Evolutionary conservation across 2,113 vertebrate species (phyloP), one percentile per base, ranked within the genome.

Genomic region (Drymodes brunneopygia): DNA sequence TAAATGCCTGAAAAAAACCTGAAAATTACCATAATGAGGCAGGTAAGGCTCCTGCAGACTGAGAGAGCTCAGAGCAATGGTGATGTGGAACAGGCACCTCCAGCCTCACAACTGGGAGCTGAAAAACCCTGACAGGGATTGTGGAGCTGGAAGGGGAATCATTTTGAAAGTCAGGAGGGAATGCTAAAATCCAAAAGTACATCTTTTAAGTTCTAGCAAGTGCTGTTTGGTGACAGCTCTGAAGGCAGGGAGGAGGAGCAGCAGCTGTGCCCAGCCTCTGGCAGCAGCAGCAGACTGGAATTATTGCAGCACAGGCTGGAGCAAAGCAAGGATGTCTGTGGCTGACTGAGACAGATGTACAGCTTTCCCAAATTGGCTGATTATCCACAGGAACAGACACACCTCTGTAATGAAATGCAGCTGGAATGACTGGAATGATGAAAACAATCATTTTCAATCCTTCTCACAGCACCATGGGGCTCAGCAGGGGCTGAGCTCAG

Each of bases 51-150:
- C 57, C 61, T 50, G 69, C 38, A 79, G 81, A 8, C 24, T 20
- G 3, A 35, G 36, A 62, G 50, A 6, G 29, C 15, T 23, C 19
- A 66, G 25, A 15, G 0, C 47, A 18, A 53, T 1, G 7, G 11
- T 27, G 21, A 53, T 0, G 2, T 1, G 45, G 47, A 57, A 19
- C 31, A 20, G 0, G 11, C 4, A 36, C 7, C 48, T 33, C 0
- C 0, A 87, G 45, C 35, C 47, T n/a, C 71, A 12, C 33, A n/a
- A 1, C 27, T 5, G 31, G 29, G 8, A 74, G 40, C 45, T 78
- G 56, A 18, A 31, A 69, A 36, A 53, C 9, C 31, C 11, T 0
- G 9, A 50, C n/a, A 40, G 53, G 12, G 35, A 72, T n/a, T 53
- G 10, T 11, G 22, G 78, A 74, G 48, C 6, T 44, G 40, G n/a